Base-by-base conservation (phyloP, 2,888 invertebrate species). In the Drosophila nr. medialis region DNA sequence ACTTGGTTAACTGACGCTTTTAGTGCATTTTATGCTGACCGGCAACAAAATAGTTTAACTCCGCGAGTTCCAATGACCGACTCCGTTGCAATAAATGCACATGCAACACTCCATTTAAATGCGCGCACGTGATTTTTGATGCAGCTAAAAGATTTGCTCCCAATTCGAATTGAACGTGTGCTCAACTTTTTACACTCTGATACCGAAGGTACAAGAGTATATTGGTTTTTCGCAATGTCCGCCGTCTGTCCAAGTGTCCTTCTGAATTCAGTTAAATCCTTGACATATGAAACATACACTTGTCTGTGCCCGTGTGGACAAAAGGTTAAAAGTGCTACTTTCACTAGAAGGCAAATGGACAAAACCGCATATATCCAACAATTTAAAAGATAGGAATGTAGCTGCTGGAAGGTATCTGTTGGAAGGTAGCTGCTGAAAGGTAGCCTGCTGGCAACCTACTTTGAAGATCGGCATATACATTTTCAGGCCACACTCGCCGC, bases 21-120 rank as follows among this genome's bases (percentile, higher is more conserved):
- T 84, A 82, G 82, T 70, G 80, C 80, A 60, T 54, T 65, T 74
- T 74, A 63, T 72, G 80, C 75, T 82, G 85, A 80, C 80, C 81
- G 72, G 75, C 81, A 83, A 79, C 73, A 81, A 85, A 85, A 81
- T 75, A 77, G 77, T 76, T 76, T 64, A 69, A 76, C 76, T 82
- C 58, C 64, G 58, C 55, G 54, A 61, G 38, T 69, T 73, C 56
- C 77, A 75, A 71, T 75, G 75, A 73, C 76, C 73, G 48, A 64
- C 64, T 56, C 50, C 42, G 29, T 24, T 45, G 8, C 32, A 50
- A 36, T 49, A 34, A 49, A 15, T 56, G 49, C 77, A 60, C 72
- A 62, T 72, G 67, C 75, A 64, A 69, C 68, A 63, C 65, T 61
- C 67, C 54, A 74, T 77, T 74, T 74, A 81, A 81, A 79, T 69